These are phyloP conservation scores for Microctonus brassicae DNA, from an alignment of 2,888 invertebrate species.

Conservation along the genomic window DNA sequence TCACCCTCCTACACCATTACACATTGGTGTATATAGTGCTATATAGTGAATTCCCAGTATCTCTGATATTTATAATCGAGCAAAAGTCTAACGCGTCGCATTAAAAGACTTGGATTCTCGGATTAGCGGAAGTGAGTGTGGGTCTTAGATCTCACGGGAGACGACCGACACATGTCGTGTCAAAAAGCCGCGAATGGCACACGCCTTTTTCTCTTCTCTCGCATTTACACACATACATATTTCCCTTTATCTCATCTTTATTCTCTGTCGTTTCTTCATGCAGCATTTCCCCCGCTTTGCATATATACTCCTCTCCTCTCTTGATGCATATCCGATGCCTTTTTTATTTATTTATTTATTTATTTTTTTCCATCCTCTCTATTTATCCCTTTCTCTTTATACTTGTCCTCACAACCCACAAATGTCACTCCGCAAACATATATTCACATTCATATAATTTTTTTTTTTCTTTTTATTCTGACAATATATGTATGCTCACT, in stretches of 20 bases:
- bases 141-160: conserved; percentile 67
- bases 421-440: neutral
- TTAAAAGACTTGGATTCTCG: conserved; percentile 69
- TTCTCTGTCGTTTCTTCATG: neutral
- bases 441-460: neutral
- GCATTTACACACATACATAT: conserved; percentile 15
- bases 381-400: neutral
- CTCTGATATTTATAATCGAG: conserved; percentile 70
- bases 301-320: too few species aligned
- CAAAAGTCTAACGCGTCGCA: conserved; percentile 62
- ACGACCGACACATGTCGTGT: conserved; percentile 68
- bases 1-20: neutral
- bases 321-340: neutral
- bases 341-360: too few species aligned
- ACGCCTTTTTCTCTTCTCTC: conserved; percentile 43
- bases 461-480: conserved; percentile 4
- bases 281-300: conserved; percentile 13
- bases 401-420: conserved; percentile 1
- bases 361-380: too few species aligned
- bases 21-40: conserved; percentile 45
- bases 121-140: conserved; percentile 69
- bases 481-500: neutral
- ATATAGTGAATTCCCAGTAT: conserved; percentile 61
- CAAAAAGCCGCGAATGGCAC: conserved; percentile 51
- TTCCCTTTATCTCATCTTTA: conserved; percentile 4